These are phyloP conservation scores for Loriculus beryllinus DNA, from an alignment of 2,797 vertebrate genomes.

Conservation along the genomic window DNA sequence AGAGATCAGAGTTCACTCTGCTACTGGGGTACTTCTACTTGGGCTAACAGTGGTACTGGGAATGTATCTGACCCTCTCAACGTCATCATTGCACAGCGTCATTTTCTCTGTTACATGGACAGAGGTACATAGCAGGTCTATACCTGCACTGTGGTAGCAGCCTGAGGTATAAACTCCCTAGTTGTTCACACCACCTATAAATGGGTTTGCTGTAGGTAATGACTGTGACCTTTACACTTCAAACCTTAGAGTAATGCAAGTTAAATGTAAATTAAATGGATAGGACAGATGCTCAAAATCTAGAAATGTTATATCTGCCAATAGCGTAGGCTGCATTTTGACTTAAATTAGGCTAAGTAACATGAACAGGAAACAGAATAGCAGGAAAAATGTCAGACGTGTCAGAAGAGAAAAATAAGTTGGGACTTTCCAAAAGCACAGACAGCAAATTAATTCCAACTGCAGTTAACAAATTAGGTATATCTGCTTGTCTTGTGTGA, in stretches of 20 bases:
- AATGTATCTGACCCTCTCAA: background rate
- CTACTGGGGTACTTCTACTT: background rate
- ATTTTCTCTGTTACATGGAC: background rate
- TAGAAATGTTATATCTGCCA: background rate
- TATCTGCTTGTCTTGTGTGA: background rate
- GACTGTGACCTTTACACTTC: background rate
- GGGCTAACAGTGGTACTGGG: background rate
- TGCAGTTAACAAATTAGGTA: background rate
- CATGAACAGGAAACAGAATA: background rate
- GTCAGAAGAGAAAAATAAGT: background rate
- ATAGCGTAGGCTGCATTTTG: background rate
- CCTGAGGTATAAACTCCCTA: background rate
- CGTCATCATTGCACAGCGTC: background rate
- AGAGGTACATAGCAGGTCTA: background rate
- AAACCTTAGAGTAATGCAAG: background rate
- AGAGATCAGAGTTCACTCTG: background rate
- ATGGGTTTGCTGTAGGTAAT: background rate
- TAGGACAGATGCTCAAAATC: background rate
- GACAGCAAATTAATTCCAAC: background rate
- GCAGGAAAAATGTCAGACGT: background rate
- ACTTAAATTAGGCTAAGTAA: conserved; percentile 7
- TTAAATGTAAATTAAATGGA: background rate
- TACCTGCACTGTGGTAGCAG: background rate
- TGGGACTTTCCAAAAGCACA: background rate
- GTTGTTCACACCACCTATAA: background rate